Base-by-base conservation (phyloP, 2,888 invertebrate genomes). In the Vanessa cardui region DNA sequence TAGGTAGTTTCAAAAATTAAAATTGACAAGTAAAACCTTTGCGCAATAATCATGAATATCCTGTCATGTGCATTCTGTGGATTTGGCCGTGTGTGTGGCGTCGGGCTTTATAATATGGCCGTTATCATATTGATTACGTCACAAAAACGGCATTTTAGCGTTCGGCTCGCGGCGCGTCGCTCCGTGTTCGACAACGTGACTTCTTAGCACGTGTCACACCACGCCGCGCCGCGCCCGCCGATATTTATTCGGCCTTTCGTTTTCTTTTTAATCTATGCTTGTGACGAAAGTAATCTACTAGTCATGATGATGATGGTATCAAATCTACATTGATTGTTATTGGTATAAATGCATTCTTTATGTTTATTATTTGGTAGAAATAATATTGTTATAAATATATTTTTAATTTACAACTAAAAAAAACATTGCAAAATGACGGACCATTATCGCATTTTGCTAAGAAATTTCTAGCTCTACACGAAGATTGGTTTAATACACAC, bases 121-220 rank as follows among this genome's bases (percentile, higher is more conserved):
- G 50, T 50, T 26, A 50, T 50, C 9, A 21, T 15, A 21, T 50
- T 50, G 31, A 31, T 54, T 54, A 54, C 54, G 54, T 54, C 54
- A 54, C 33, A 54, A 9, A 52, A 26, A 54, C 54, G 54, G 54
- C 54, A 54, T 54, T 33, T n/a, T 31, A 54, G 8, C 54, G 54
- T 18, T 18, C n/a, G 52, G 16, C n/a, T 0, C n/a, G 15, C 54
- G 18, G 6, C 64, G 73, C 54, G 18, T 1, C 64, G 73, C 71
- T 77, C 74, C 81, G 80, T 80, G 80, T 66, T 64, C 21, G 18
- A 67, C 74, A 81, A 82, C 80, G 78, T 83, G 82, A 81, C 67
- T 31, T 56, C 54, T 3, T 31, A 31, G 70, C 78, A 78, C 77
- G 78, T 78, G 78, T 68, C 68, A 52, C 56, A 66, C 68, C 75